Evolutionary conservation across 2,113 vertebrate species (phyloP).

Genomic region (Pseudorasbora parva): DNA sequence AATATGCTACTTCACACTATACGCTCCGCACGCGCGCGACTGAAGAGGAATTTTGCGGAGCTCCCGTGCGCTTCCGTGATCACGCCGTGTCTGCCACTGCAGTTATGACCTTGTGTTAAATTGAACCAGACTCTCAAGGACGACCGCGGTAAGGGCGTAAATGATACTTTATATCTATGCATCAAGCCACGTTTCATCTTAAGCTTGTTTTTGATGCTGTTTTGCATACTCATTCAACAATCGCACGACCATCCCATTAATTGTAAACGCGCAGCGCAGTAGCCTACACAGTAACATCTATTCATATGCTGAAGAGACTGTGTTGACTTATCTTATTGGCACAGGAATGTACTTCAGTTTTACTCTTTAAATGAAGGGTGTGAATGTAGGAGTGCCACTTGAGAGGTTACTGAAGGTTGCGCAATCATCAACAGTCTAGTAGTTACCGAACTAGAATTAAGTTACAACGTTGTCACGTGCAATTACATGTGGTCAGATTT

Average conservation of each 20-base stretch:
- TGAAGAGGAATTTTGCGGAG: background rate
- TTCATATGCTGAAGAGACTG: background rate
- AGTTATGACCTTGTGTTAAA: background rate
- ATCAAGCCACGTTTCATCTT: background rate
- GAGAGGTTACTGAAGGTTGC: background rate
- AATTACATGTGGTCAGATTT: background rate
- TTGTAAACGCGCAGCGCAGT: background rate
- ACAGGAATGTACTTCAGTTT: background rate
- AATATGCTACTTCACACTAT: background rate
- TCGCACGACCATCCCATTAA: background rate
- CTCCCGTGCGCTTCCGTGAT: constrained; percentile 18
- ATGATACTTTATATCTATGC: background rate
- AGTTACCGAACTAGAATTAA: background rate
- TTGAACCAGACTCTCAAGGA: background rate
- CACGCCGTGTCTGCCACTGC: background rate
- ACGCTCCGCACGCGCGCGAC: background rate
- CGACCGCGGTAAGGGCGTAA: constrained; percentile 27
- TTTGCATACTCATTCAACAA: background rate
- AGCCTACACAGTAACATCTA: background rate
- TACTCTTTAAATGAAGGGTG: background rate
- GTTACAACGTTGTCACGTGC: background rate
- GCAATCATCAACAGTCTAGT: background rate
- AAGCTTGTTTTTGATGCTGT: background rate
- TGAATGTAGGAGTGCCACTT: background rate
- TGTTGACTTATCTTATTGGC: background rate